phyloP scores from a whole-genome alignment of 1,140 invertebrate genomes.

The Bombus fervidus region DNA sequence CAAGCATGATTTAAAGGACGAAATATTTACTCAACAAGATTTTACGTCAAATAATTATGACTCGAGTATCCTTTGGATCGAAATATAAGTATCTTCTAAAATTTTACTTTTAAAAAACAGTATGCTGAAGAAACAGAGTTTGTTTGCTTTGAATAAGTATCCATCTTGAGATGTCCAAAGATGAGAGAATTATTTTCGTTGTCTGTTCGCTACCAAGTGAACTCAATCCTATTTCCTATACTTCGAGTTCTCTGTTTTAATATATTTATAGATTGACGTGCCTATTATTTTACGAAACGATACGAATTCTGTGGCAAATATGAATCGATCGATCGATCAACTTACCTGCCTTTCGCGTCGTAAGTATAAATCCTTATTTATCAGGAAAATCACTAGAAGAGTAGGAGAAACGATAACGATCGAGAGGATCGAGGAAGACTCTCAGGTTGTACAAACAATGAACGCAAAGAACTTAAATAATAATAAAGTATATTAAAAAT shows the following conservation, averaged over 20 bases:
- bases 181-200: not conserved
- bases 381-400: not conserved
- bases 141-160: not conserved
- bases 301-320: not conserved
- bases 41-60: conserved; percentile 7
- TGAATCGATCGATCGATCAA: not conserved
- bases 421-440: not conserved
- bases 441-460: conserved; percentile 29
- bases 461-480: conserved; percentile 75
- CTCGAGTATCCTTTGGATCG: not conserved
- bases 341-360: not conserved
- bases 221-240: not conserved
- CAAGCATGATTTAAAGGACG: conserved; percentile 25
- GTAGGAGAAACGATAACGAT: not conserved
- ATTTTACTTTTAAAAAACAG: not conserved
- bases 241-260: not conserved
- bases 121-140: not conserved
- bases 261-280: too few relatives aligned
- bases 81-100: not conserved
- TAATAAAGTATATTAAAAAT: conserved; percentile 82
- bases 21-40: conserved; percentile 28
- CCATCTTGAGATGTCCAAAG: not conserved
- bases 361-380: not conserved
- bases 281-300: not conserved
- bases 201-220: not conserved